phyloP scores from a whole-genome alignment of 2,797 vertebrate genomes.

The Intellagama lesueurii region DNA sequence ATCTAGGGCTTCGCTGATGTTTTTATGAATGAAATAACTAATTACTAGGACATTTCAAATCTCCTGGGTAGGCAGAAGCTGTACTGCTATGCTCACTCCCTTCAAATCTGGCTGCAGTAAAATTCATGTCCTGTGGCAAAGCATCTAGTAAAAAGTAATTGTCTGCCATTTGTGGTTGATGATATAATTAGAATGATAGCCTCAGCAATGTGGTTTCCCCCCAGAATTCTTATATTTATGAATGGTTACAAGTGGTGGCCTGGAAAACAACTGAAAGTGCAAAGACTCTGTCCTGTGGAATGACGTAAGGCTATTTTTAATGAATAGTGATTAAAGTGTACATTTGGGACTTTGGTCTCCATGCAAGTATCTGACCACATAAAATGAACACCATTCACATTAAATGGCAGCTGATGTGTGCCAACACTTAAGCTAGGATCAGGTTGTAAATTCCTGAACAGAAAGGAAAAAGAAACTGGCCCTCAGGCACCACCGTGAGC shows the following conservation, averaged over 20 bases:
- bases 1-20: background rate
- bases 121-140: slow-evolving; percentile 78
- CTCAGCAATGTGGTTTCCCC: background rate
- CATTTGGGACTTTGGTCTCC: background rate
- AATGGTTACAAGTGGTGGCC: rapidly evolving
- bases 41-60: slow-evolving; percentile 28
- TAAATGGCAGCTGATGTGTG: background rate
- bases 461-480: too few relatives aligned
- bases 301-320: background rate
- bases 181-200: background rate
- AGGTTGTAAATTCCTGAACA: background rate
- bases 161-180: slow-evolving; percentile 28
- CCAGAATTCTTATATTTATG: rapidly evolving
- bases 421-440: background rate
- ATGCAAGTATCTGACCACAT: background rate
- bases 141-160: slow-evolving; percentile 67
- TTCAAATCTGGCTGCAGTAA: slow-evolving; percentile 75
- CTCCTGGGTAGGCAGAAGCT: slow-evolving; percentile 11
- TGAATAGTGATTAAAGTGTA: background rate
- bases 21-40: background rate
- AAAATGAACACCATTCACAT: background rate
- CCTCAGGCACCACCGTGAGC: background rate
- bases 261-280: background rate
- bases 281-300: background rate
- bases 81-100: slow-evolving; percentile 52